Base-by-base conservation (phyloP, 2,797 vertebrate genomes). In the Petrocephalus sullivani region DNA sequence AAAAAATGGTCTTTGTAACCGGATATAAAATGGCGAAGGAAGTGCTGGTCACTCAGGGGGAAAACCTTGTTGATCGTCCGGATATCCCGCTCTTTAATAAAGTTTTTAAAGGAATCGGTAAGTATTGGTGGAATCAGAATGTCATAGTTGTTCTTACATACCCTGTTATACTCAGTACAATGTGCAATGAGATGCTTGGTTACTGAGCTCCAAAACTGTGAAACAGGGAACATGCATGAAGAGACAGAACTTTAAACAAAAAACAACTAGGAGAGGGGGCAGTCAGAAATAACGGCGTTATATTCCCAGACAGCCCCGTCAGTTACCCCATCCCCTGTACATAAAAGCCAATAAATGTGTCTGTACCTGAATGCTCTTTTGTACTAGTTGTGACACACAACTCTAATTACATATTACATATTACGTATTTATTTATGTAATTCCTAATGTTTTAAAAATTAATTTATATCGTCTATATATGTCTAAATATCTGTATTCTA, bases 41-140 rank as follows among this genome's bases (percentile, higher is more conserved):
- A 33, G 87, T 85, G 2, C 37, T 90, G 9, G 85, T 90, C 37
- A 87, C 19, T 21, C 89, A 89, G 23, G 85, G 71, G 0, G 88
- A 90, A 7, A 56, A 60, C 49, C 53, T 90, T 46, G 23, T 33
- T 1, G 91, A 88, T 0, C 93, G 94, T 0, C 94, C 94, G 6
- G 53, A 37, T 9, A 10, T 58, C 57, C 87, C 87, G 1, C 33
- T 87, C 10, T 87, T 82, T 82, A 16, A 28, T 58, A 41, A 87
- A 81, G 21, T 87, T 41, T 87, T 21, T 60, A 87, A 87, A 81
- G 87, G 71, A 9, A 28, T 16, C 37, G 87, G 87, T 87, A 82
- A 82, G 71, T 82, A 56, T 33, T 37, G 33, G 37, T 33, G 14
- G 46, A 51, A 75, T 54, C 23, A 0, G 23, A 67, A 33, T 33